Conservation (phyloP, 2,797 vertebrate genomes). For the Nannoperca obscura region DNA sequence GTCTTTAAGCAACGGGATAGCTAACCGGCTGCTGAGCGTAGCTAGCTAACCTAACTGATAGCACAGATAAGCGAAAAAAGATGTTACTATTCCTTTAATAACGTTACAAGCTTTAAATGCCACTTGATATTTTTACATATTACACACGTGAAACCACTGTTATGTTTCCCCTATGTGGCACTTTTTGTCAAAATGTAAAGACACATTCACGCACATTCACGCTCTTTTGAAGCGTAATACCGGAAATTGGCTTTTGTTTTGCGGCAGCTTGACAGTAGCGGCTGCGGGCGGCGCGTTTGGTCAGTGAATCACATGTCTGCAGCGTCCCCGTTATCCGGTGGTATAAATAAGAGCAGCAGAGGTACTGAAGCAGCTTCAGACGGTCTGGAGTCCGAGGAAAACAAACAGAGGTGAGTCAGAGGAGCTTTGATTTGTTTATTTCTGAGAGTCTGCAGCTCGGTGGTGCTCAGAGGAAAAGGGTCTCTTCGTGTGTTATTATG, state of each 20-base stretch:
- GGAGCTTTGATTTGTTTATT: background rate
- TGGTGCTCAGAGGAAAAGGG: conserved; percentile 7
- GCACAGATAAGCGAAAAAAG: background rate
- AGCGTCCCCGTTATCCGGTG: conserved; percentile 60
- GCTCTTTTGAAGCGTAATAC: conserved; percentile 2
- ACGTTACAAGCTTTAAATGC: background rate
- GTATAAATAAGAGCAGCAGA: conserved; percentile 77
- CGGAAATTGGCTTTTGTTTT: background rate
- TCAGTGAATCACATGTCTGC: conserved; percentile 72
- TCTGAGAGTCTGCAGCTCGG: conserved; percentile 8
- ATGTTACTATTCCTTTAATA: background rate
- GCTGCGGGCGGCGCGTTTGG: conserved; percentile 37
- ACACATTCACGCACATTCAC: too few relatives aligned
- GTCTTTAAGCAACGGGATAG: background rate
- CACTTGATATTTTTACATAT: too few relatives aligned
- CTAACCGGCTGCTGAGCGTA: background rate
- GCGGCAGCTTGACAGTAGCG: background rate
- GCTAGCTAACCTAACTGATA: background rate
- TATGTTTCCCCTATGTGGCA: background rate
- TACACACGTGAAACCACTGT: background rate
- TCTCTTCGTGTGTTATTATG: conserved; percentile 2
- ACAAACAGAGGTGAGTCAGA: conserved; percentile 72
- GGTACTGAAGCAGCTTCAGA: conserved; percentile 51
- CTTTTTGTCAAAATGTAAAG: background rate
- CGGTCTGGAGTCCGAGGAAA: conserved; percentile 56